Evolutionary conservation across 2,888 invertebrate species (phyloP).

Genomic region (Lordiphosa andalusiaca): DNA sequence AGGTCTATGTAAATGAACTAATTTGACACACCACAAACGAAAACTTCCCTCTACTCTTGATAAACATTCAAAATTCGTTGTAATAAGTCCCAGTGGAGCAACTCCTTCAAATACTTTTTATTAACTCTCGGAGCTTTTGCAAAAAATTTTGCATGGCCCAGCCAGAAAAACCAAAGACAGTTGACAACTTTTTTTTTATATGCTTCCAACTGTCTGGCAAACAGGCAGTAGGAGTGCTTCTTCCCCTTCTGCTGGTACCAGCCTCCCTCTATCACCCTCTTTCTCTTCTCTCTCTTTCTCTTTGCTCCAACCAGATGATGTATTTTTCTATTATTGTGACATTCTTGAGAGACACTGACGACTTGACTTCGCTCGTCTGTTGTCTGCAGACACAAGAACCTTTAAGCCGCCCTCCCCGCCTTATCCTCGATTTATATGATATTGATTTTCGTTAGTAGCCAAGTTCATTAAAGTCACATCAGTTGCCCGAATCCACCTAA

Average conservation of each 20-base stretch:
- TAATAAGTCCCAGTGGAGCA: too few species aligned
- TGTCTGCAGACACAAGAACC: constrained; percentile 33
- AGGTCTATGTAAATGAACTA: too few species aligned
- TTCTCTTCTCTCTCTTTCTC: not conserved
- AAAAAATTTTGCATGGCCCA: constrained; percentile 51
- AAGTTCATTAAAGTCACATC: constrained; percentile 73
- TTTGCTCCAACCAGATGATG: constrained; percentile 19
- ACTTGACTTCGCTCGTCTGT: constrained; percentile 30
- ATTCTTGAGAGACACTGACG: constrained; percentile 28
- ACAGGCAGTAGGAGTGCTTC: constrained; percentile 16
- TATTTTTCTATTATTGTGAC: constrained; percentile 64
- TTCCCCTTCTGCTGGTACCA: not conserved
- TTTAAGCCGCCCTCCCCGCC: constrained; percentile 42
- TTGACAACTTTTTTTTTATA: constrained; percentile 58
- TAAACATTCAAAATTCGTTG: too few species aligned
- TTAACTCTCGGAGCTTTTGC: constrained; percentile 1
- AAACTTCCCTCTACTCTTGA: too few species aligned
- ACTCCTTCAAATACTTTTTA: not conserved
- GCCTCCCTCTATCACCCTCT: not conserved
- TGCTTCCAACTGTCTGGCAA: constrained; percentile 24
- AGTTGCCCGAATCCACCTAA: constrained; percentile 41
- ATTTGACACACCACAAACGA: too few species aligned
- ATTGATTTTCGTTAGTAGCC: constrained; percentile 58
- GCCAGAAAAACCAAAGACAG: constrained; percentile 45
- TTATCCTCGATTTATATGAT: constrained; percentile 15